Conservation (phyloP, 2,888 invertebrate species). For the Ormyrus thymus region DNA sequence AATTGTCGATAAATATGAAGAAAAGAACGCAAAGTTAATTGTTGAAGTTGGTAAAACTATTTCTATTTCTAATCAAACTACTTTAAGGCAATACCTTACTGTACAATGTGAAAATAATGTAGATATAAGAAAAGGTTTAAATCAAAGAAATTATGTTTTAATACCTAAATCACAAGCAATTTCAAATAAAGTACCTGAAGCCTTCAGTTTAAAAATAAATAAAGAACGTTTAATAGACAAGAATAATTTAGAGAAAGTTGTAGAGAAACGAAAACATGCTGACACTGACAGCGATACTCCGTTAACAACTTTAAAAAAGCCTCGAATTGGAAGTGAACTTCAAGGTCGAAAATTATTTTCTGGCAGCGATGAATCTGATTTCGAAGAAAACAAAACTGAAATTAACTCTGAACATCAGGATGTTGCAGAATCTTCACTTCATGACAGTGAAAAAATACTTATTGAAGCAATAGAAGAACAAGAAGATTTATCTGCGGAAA, state of each 20-base stretch:
- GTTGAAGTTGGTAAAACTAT: constrained; percentile 28
- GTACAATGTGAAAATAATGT: constrained; percentile 17
- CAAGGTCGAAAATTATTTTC: constrained; percentile 61
- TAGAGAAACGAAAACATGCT: constrained; percentile 54
- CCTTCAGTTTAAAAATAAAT: neutral
- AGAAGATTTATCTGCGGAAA: constrained; percentile 63
- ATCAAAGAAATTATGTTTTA: constrained; percentile 32
- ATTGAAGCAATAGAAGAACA: neutral
- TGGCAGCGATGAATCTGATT: constrained; percentile 54
- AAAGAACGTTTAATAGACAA: neutral
- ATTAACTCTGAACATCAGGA: no score
- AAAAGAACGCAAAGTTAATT: neutral
- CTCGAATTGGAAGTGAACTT: constrained; percentile 61
- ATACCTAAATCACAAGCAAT: neutral
- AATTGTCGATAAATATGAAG: constrained; percentile 6
- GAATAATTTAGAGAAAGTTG: neutral
- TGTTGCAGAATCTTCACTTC: neutral
- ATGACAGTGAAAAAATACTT: neutral
- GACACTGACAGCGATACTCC: constrained; percentile 62
- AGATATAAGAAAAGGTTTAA: constrained; percentile 9
- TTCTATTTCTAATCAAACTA: constrained; percentile 29
- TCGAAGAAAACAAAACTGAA: constrained; percentile 47
- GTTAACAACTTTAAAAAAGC: constrained; percentile 61
- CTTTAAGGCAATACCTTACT: constrained; percentile 1
- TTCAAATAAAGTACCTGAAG: neutral